Evolutionary conservation across 2,888 invertebrate species (phyloP).

Genomic region (Drosophila mettleri): DNA sequence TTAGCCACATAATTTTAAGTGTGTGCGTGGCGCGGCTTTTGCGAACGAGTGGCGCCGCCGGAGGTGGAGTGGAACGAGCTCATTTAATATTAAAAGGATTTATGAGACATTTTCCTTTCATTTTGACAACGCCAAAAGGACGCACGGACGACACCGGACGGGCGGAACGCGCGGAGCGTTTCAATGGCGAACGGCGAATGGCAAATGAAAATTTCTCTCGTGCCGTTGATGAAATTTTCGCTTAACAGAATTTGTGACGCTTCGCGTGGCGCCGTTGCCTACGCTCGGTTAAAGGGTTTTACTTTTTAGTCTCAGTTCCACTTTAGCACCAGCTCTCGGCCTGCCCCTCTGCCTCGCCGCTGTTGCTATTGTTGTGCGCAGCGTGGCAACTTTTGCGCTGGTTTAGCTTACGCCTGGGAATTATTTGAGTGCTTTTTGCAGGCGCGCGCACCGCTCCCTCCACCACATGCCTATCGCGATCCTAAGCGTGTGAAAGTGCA

Average conservation of each 20-base stretch:
- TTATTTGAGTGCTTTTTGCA: constrained; percentile 79
- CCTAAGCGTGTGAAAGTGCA: constrained; percentile 77
- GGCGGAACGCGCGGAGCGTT: constrained; percentile 29
- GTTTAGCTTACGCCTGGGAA: constrained; percentile 80
- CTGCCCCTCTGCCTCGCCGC: background rate
- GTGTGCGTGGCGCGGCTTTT: constrained; percentile 67
- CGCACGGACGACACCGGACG: constrained; percentile 37
- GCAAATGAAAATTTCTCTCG: constrained; percentile 65
- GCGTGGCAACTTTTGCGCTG: constrained; percentile 74
- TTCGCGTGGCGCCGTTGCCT: constrained; percentile 54
- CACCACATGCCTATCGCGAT: constrained; percentile 44
- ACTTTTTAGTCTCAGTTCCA: constrained; percentile 69
- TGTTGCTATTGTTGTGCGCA: constrained; percentile 68
- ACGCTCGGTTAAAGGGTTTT: constrained; percentile 78
- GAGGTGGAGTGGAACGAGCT: constrained; percentile 36
- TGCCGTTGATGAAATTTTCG: constrained; percentile 81
- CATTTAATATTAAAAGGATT: constrained; percentile 84
- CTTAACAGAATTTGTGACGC: constrained; percentile 82
- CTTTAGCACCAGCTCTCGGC: constrained; percentile 26
- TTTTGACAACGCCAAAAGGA: constrained; percentile 77
- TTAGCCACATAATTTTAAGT: constrained; percentile 81
- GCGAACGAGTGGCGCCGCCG: background rate
- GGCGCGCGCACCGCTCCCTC: constrained; percentile 1
- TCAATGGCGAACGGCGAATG: constrained; percentile 66
- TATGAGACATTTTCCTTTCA: constrained; percentile 83